These are phyloP conservation scores for Nasonia oneida DNA, from an alignment of 2,888 invertebrate genomes.

Conservation along the genomic window DNA sequence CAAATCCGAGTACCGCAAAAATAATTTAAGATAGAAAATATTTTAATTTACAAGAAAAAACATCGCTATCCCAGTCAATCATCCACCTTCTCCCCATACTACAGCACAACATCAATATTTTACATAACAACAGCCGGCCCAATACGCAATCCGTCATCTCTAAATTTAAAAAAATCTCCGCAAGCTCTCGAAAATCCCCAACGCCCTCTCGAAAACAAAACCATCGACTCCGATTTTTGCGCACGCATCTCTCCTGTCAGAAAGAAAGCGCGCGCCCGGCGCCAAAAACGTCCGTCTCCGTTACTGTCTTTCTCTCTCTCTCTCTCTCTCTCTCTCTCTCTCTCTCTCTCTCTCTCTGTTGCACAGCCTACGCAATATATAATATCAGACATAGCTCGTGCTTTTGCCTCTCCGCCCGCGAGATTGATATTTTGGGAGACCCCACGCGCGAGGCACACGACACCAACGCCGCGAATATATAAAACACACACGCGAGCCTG, in stretches of 20 bases:
- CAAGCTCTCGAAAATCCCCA: not conserved
- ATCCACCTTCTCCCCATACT: not conserved
- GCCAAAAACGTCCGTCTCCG: constrained; percentile 39
- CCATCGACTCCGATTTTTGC: not conserved
- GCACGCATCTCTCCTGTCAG: not conserved
- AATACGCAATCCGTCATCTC: not conserved
- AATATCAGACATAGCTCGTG: constrained; percentile 65
- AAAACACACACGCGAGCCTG: constrained; percentile 40
- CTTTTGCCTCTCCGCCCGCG: constrained; percentile 32
- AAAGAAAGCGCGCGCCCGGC: constrained; percentile 39
- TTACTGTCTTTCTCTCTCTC: constrained; percentile 47
- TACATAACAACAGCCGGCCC: not conserved
- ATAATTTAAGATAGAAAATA: too few species aligned
- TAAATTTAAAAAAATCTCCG: not conserved
- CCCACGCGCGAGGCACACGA: constrained; percentile 74
- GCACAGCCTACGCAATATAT: constrained; percentile 66
- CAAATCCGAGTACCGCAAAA: too few species aligned
- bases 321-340: not conserved
- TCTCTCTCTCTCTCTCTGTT: constrained; percentile 42
- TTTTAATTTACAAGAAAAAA: too few species aligned
- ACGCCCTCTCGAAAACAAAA: not conserved
- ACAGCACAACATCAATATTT: not conserved
- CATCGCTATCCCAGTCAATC: too few species aligned
- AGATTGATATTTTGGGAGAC: constrained; percentile 77
- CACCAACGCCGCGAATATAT: constrained; percentile 69